Evolutionary conservation across 1,140 invertebrate genomes (phyloP), one percentile per base, ranked within the genome.

Genomic region (Camponotus floridanus): DNA sequence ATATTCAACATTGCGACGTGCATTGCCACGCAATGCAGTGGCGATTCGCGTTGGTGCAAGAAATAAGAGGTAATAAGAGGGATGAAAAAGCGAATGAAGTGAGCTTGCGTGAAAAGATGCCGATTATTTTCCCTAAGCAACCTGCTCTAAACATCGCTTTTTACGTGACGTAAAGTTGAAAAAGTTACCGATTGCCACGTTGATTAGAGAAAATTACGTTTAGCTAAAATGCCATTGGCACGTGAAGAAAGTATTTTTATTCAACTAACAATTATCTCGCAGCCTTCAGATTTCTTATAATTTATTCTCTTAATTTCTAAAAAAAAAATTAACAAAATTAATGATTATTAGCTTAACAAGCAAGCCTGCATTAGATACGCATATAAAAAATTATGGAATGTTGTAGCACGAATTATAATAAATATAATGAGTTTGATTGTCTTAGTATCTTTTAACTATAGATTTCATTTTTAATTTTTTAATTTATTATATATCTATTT

Each of bases 1-100:
- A 91, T 88, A 87, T 91, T 86, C 85, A 90, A 91, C 85, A 61
- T 79, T 91, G 74, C 81, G 76, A 90, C 89, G 76, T 74, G 48
- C 36, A 39, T 64, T 5, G 81, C 90, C 91, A 91, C 88, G 90
- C 90, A 90, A 91, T 91, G 91, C 90, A 86, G 90, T 78, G 73
- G 86, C 78, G 80, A 88, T 57, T 51, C 73, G 62, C 73, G 71
- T 18, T 83, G 31, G 59, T 48, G 55, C 59, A 31, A 57, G 45
- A 33, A n/a, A 6, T 0, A 1, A 9, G 18, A 33, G 26, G 51
- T 26, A 62, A 76, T 21, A 18, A 31, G 3, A 9, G 3, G 2
- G 31, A n/a, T 0, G 21, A 55, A 61, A 11, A 18, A 26, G 11
- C 18, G n/a, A 3, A 36, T 3, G 83, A 21, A n/a, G 64, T 26